These are phyloP conservation scores for Plotosus lineatus DNA, from an alignment of 2,113 vertebrate species.

Conservation along the genomic window DNA sequence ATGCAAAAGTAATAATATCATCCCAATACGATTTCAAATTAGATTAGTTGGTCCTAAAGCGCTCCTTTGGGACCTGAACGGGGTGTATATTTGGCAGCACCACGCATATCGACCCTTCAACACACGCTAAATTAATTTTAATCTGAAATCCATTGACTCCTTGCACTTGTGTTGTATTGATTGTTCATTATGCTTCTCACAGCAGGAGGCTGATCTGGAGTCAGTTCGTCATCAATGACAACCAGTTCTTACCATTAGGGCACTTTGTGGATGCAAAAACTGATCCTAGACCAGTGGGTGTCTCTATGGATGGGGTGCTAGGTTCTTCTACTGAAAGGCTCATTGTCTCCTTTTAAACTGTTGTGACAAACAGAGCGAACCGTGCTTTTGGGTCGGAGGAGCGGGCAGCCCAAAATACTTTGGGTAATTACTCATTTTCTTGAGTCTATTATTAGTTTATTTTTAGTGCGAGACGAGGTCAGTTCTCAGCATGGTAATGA, in stretches of 20 bases:
- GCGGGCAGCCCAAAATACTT: constrained; percentile 35
- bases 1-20: neutral
- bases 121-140: neutral
- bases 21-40: constrained; percentile 1
- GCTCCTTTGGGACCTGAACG: neutral
- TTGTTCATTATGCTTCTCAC: neutral
- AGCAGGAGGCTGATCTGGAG: neutral
- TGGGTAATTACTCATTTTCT: constrained; percentile 40
- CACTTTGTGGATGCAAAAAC: neutral
- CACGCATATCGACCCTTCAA: neutral
- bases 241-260: neutral
- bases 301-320: neutral
- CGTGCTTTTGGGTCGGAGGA: neutral
- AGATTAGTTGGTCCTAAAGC: neutral
- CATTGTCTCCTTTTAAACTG: neutral
- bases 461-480: neutral
- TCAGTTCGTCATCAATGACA: neutral
- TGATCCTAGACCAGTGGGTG: neutral
- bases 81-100: too few species aligned
- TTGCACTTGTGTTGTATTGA: neutral
- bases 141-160: neutral
- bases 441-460: constrained; percentile 33
- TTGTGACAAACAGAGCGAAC: constrained; percentile 19
- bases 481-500: constrained; percentile 33
- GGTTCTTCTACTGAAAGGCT: neutral